These are phyloP conservation scores for Cerastoderma edule DNA, from an alignment of 2,888 invertebrate species.

Conservation along the genomic window DNA sequence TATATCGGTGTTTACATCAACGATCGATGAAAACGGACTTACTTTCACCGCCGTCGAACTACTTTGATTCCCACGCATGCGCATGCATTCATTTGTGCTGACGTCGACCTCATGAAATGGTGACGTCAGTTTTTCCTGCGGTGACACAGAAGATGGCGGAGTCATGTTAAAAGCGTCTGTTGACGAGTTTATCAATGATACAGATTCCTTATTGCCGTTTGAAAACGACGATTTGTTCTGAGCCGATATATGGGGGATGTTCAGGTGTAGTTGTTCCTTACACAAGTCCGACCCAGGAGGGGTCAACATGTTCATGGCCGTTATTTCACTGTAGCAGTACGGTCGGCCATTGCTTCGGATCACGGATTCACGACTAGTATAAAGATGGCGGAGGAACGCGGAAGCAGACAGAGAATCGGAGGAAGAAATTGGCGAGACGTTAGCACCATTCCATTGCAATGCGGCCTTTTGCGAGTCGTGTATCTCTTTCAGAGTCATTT, in stretches of 20 bases:
- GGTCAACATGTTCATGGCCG: slow-evolving; percentile 90
- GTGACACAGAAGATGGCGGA: slow-evolving; percentile 98
- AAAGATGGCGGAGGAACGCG: slow-evolving; percentile 93
- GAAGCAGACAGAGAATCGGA: slow-evolving; percentile 90
- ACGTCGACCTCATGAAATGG: slow-evolving; percentile 27
- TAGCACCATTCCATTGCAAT: slow-evolving; percentile 96
- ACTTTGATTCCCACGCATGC: slow-evolving; percentile 39
- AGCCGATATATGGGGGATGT: slow-evolving; percentile 66
- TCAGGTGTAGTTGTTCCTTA: slow-evolving; percentile 65
- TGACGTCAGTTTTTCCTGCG: slow-evolving; percentile 89
- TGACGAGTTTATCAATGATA: slow-evolving; percentile 54
- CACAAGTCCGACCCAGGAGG: slow-evolving; percentile 93
- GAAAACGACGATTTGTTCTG: slow-evolving; percentile 45
- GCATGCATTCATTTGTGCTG: slow-evolving; percentile 22
- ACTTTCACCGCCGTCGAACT: slow-evolving; percentile 1
- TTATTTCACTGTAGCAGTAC: slow-evolving; percentile 73
- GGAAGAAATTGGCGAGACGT: slow-evolving; percentile 71
- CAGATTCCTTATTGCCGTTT: slow-evolving; percentile 53
- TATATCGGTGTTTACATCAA: slow-evolving; percentile 19
- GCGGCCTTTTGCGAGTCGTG: slow-evolving; percentile 78
- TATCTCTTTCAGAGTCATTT: slow-evolving; percentile 17
- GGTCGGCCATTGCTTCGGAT: slow-evolving; percentile 89
- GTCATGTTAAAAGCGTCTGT: slow-evolving; percentile 90
- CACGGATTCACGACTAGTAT: slow-evolving; percentile 97
- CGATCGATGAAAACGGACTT: slow-evolving; percentile 26